A percentile compares a stretch with the other conserved stretches of the same genome.
Evolutionary conservation across 92 coral and sea anemone species (phyloP).

Genomic region (Porites lobata): DNA sequence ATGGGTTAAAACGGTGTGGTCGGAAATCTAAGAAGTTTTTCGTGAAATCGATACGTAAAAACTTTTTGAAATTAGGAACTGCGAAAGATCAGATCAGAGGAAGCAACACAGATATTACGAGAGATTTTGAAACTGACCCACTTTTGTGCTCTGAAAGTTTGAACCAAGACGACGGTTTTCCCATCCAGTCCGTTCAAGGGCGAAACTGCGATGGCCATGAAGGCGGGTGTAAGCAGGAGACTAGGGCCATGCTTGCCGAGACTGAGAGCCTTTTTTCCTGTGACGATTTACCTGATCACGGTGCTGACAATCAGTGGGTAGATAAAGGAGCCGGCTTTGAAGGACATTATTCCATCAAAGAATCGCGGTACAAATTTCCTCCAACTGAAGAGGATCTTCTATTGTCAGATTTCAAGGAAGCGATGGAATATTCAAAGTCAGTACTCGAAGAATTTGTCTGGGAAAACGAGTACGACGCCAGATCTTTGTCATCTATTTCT

Average conservation of each 20-base stretch:
- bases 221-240: not conserved
- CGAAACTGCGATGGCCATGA: too few relatives aligned
- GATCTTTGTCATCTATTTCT: not conserved
- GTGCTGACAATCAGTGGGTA: not conserved
- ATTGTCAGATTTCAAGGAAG: not conserved
- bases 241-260: not conserved
- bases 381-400: conserved; percentile 24
- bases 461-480: not conserved
- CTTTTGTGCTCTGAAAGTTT: not conserved
- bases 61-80: not conserved
- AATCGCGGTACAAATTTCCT: not conserved
- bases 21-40: conserved; percentile 9
- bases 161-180: not conserved
- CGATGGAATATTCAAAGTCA: conserved; percentile 20
- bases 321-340: not conserved
- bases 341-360: not conserved
- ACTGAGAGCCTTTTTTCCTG: not conserved
- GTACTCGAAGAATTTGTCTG: not conserved
- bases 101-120: not conserved
- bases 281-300: not conserved
- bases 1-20: not conserved
- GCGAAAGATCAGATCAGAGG: not conserved
- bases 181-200: too few relatives aligned
- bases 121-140: not conserved
- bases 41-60: conserved; percentile 10